phyloP scores from a whole-genome alignment of 1,140 invertebrate species.

The Bombus waltoni region DNA sequence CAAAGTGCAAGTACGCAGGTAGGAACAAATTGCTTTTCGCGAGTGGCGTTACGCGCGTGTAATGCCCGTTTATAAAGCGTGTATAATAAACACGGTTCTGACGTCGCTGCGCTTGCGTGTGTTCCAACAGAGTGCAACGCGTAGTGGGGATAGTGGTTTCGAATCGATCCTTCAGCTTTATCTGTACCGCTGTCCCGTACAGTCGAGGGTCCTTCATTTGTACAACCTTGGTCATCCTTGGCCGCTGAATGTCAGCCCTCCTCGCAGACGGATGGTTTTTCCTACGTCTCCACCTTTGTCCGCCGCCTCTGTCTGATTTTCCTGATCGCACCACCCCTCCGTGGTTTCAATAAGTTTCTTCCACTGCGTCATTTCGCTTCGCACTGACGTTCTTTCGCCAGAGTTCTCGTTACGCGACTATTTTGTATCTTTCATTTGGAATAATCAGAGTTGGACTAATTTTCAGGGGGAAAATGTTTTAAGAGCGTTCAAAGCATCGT shows the following conservation, averaged over 20 bases:
- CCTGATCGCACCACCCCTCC: neutral
- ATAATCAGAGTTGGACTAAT: too few species aligned
- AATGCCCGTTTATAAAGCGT: conserved; percentile 71
- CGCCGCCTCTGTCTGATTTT: neutral
- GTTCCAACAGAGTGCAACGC: neutral
- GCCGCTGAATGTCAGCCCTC: conserved; percentile 31
- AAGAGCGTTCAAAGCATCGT: too few species aligned
- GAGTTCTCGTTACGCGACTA: too few species aligned
- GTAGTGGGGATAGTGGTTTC: conserved; percentile 58
- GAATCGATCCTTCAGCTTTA: conserved; percentile 76
- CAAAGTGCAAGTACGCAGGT: conserved; percentile 3
- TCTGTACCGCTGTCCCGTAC: conserved; percentile 56
- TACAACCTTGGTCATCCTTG: conserved; percentile 49
- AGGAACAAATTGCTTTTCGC: conserved; percentile 42
- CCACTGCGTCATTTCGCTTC: neutral
- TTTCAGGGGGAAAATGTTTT: too few species aligned
- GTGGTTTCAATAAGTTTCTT: neutral
- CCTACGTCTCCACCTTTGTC: conserved; percentile 12
- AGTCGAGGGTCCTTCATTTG: conserved; percentile 46
- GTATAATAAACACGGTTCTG: conserved; percentile 73
- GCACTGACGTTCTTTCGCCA: too few species aligned
- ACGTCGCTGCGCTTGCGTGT: conserved; percentile 65
- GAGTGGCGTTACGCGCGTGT: conserved; percentile 49
- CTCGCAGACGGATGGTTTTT: conserved; percentile 35
- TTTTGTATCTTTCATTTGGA: too few species aligned